Base-by-base conservation (phyloP, 2,113 vertebrate species). In the Vimba vimba region DNA sequence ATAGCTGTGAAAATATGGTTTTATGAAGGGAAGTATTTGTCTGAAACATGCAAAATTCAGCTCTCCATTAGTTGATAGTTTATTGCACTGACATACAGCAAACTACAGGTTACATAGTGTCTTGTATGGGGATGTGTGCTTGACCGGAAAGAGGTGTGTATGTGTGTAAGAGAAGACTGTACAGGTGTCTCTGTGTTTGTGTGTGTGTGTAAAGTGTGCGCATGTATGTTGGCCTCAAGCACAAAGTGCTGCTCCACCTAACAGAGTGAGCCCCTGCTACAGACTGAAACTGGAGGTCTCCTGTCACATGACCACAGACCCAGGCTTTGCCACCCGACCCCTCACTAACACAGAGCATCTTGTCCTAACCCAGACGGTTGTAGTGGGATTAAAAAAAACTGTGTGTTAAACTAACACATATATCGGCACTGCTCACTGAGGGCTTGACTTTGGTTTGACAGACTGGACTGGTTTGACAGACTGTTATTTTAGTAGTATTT, bases 201-300 rank as follows among this genome's bases (percentile, higher is more conserved):
- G 75, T 84, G 62, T 66, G 33, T 60, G 17, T 74, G 39, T 43
- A 43, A 33, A 12, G 30, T 71, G 73, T 79, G 76, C 4, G 33
- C 52, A 73, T 62, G 79, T 60, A 6, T 52, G 57, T 68, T 59
- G 79, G 86, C 43, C 45, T 30, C 23, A 0, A 79, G 33, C 85
- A 69, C 43, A 68, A 2, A 55, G 55, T 82, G 86, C 60, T 74
- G 86, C 81, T 50, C 6, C 50, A 55, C 77, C 66, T 84, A 87
- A 69, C 85, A 76, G 76, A n/a, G 78, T 19, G 69, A 64, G 76
- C 50, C 66, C 84, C 52, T 57, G 52, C 77, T 86, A 60, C n/a
- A 57, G 36, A 36, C 85, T 74, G 85, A 75, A 50, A 64, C 43
- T 10, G 33, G 4, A 27, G 85, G 30, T 83, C 80, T 71, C 30